A percentile compares a stretch with the other conserved stretches of the same genome.
These are phyloP conservation scores for Drosophila virilis DNA, from an alignment of 1,140 invertebrate genomes.

Conservation along the genomic window DNA sequence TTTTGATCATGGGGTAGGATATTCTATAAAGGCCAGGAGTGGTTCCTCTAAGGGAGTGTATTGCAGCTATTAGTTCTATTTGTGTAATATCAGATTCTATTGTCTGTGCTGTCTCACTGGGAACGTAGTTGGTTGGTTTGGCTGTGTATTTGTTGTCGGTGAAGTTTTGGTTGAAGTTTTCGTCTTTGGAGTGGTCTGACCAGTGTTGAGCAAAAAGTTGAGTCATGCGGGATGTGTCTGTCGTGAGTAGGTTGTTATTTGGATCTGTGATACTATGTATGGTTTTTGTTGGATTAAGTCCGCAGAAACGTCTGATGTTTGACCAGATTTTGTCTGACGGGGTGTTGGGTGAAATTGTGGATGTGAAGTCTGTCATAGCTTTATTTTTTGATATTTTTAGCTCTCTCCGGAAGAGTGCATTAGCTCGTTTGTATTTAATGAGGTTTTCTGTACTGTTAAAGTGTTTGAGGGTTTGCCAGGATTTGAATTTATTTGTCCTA, in stretches of 20 bases:
- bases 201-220: constrained; percentile 15
- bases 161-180: not conserved
- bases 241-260: not conserved
- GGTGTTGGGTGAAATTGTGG: constrained; percentile 1
- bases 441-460: not conserved
- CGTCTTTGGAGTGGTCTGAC: constrained; percentile 12
- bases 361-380: constrained; percentile 3
- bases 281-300: constrained; percentile 5
- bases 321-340: constrained; percentile 9
- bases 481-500: not conserved
- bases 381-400: constrained; percentile 3
- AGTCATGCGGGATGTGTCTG: constrained; percentile 1
- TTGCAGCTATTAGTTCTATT: not conserved
- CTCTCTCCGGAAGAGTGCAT: constrained; percentile 4
- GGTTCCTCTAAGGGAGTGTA: too few species aligned
- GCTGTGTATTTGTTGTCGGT: too few species aligned
- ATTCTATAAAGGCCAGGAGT: too few species aligned
- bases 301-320: constrained; percentile 12
- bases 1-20: too few species aligned
- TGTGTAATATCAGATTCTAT: not conserved
- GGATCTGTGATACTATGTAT: not conserved
- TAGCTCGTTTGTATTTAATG: not conserved
- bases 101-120: not conserved
- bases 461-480: not conserved
- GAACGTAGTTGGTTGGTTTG: not conserved